Evolutionary conservation across 2,113 vertebrate species (phyloP).

Genomic region (Murina feae): DNA sequence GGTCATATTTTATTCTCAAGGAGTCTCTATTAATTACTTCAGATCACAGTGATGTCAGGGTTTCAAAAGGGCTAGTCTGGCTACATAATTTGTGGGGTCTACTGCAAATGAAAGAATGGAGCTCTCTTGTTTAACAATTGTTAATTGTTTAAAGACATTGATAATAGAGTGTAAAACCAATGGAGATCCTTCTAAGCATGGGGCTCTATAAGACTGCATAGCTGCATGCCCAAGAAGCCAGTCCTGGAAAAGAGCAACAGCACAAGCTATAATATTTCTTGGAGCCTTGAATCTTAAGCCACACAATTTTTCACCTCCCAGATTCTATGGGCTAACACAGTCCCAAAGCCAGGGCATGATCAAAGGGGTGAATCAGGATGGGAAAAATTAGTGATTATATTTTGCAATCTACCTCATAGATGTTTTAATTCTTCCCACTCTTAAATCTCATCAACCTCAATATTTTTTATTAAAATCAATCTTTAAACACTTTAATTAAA

Average conservation of each 20-base stretch:
- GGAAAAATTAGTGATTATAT: not conserved
- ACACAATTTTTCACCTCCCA: not conserved
- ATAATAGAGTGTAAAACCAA: not conserved
- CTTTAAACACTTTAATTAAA: not conserved
- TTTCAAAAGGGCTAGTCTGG: not conserved
- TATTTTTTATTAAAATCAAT: not conserved
- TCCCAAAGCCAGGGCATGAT: not conserved
- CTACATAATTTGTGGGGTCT: not conserved
- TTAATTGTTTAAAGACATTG: not conserved
- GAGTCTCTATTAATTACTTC: not conserved
- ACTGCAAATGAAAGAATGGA: not conserved
- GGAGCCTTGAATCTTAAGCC: not conserved
- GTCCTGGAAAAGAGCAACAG: not conserved
- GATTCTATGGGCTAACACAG: not conserved
- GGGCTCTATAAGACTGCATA: rapidly evolving
- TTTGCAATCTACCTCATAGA: not conserved
- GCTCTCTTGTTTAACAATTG: not conserved
- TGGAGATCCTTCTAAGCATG: rapidly evolving
- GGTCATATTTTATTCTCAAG: not conserved
- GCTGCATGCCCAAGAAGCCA: not conserved
- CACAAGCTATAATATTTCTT: not conserved
- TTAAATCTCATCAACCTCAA: not conserved
- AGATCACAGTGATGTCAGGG: not conserved
- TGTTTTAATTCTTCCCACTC: not conserved
- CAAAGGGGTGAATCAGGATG: not conserved